Base-by-base conservation (phyloP, 2,888 invertebrate genomes). In the Timema cristinae region DNA sequence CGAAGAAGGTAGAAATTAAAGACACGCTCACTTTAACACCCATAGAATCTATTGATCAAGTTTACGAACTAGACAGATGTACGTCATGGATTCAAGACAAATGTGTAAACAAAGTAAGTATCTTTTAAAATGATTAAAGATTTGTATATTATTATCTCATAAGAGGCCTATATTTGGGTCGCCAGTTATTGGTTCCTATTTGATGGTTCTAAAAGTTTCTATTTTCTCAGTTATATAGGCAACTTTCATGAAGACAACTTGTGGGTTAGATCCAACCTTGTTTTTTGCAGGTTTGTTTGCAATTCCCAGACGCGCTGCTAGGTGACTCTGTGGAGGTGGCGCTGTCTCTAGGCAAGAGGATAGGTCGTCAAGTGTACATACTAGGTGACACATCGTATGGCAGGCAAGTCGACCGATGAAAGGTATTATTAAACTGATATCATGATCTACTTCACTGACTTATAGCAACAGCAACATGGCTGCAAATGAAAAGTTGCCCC, bases 311-410 rank as follows among this genome's bases (percentile, higher is more conserved):
- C 83, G 86, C 88, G 68, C 84, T 94, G 71, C 83, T 97, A 71
- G 79, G 82, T 47, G 87, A 91, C 79, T 90, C 95, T 72, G 86
- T 89, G 5, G 83, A 85, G 73, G 87, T 97, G 73, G 89, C 89
- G 73, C 77, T 83, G 10, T 78, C 79, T 72, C 80, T 91, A 56
- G 84, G 86, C 78, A 77, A 80, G 56, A 76, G 77, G n/a, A 79
- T 85, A 50, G 84, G 86, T 54, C 85, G 86, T 78, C 88, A 90
- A 78, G 83, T 93, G 2, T 96, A 91, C 78, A 90, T 97, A 77
- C 84, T 97, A 71, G 96, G 93, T 5, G 97, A 97, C 79, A 95
- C 95, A 9, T 91, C 95, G 0, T 97, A 95, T 82, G 95, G 94
- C 76, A 95, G 93, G 87, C 91, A 79, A 75, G 79, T 74, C 79